Evolutionary conservation across 64 coral and sea anemone species (phyloP).

Genomic region (Montipora sp.): DNA sequence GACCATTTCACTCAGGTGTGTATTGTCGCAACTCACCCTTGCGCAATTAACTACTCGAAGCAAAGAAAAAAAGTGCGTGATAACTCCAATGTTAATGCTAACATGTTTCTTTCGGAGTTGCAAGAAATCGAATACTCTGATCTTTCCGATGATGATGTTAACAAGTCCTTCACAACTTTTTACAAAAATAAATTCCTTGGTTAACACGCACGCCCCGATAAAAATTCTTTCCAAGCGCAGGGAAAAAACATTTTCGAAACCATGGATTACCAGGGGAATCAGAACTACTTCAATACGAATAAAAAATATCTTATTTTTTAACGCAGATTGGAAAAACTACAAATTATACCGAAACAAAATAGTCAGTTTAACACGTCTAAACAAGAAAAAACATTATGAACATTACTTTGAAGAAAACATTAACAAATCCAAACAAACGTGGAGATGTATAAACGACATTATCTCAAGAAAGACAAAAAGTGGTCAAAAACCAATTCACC

Average conservation of each 20-base stretch:
- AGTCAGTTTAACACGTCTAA: neutral
- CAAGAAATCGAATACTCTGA: neutral
- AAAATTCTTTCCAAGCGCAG: conserved; percentile 30
- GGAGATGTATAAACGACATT: neutral
- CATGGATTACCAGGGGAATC: conserved; percentile 25
- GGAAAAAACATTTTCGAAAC: conserved; percentile 33
- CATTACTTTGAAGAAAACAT: conserved; percentile 35
- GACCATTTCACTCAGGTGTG: conserved; percentile 47
- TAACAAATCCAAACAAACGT: neutral
- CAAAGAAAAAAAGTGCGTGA: conserved; percentile 24
- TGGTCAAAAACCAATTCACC: too few relatives aligned
- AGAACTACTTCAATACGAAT: conserved; percentile 6
- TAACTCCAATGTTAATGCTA: neutral
- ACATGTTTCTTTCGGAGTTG: neutral
- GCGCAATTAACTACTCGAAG: neutral
- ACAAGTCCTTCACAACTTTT: conserved; percentile 38
- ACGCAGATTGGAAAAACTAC: neutral
- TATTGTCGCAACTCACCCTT: neutral
- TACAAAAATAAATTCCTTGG: conserved; percentile 50
- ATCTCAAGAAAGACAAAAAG: neutral
- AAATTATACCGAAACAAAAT: conserved; percentile 33
- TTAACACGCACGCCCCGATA: conserved; percentile 35
- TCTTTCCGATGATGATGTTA: conserved; percentile 15
- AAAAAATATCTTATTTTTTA: conserved; percentile 24
- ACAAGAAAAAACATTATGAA: conserved; percentile 34